Evolutionary conservation across 1,140 invertebrate genomes (phyloP).

Genomic region (Paramacrobiotus metropolitanus): DNA sequence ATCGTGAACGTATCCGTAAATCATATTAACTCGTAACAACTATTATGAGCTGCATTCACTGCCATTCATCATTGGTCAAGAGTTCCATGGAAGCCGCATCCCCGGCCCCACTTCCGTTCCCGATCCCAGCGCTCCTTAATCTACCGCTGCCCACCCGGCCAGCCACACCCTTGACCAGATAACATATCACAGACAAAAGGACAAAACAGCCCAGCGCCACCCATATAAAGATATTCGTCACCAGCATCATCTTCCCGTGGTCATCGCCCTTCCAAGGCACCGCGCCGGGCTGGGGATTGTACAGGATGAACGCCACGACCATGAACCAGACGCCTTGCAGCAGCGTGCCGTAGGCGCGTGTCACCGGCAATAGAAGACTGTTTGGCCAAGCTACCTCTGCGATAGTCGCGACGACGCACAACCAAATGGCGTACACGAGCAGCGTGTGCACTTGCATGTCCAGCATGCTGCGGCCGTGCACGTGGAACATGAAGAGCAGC

Average conservation of each 20-base stretch:
- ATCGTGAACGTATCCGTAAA: too few relatives aligned
- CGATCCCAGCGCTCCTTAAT: too few relatives aligned
- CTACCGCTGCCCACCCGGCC: too few relatives aligned
- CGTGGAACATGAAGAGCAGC: constrained; percentile 27
- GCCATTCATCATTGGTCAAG: too few relatives aligned
- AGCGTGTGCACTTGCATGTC: constrained; percentile 28
- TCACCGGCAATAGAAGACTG: constrained; percentile 20
- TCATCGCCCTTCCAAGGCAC: constrained; percentile 22
- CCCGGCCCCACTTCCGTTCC: too few relatives aligned
- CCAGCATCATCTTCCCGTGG: constrained; percentile 27
- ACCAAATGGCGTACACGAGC: constrained; percentile 22
- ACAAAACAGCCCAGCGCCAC: too few relatives aligned
- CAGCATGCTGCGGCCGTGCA: constrained; percentile 25
- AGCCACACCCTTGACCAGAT: too few relatives aligned
- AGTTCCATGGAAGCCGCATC: too few relatives aligned
- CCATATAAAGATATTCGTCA: constrained; percentile 26
- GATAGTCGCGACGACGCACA: constrained; percentile 16
- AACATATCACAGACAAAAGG: too few relatives aligned
- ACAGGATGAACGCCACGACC: constrained; percentile 28
- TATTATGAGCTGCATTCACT: too few relatives aligned
- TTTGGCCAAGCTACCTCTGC: constrained; percentile 23
- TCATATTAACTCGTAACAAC: too few relatives aligned
- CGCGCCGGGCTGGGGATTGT: constrained; percentile 22
- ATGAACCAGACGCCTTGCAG: constrained; percentile 31
- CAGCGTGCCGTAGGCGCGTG: constrained; percentile 21